Conservation (phyloP, 2,797 vertebrate species). For the Euthynnus affinis region DNA sequence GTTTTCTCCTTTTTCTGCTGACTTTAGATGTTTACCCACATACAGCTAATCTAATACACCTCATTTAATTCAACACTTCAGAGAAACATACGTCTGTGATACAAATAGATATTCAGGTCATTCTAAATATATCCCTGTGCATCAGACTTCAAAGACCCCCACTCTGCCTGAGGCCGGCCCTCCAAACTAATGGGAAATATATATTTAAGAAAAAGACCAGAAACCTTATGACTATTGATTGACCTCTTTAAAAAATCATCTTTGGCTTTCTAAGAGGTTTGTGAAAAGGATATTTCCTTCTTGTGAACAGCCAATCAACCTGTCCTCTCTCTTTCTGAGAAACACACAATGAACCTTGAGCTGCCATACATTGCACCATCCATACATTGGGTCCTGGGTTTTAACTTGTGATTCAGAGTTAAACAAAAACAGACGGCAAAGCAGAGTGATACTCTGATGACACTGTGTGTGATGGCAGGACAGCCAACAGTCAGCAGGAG, state of each 20-base stretch:
- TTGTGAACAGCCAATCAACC: neutral
- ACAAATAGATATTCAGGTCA: slow-evolving; percentile 56
- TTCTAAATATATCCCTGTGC: slow-evolving; percentile 55
- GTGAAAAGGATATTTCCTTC: slow-evolving; percentile 8
- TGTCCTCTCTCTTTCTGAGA: neutral
- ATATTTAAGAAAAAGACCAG: slow-evolving; percentile 2
- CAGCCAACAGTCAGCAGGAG: slow-evolving; percentile 21
- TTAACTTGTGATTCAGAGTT: slow-evolving; percentile 12
- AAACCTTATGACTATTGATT: slow-evolving; percentile 33
- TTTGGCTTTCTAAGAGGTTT: slow-evolving; percentile 5
- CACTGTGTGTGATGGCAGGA: neutral
- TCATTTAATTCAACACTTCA: slow-evolving; percentile 1
- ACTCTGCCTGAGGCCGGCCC: slow-evolving; percentile 12
- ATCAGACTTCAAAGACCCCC: slow-evolving; percentile 53
- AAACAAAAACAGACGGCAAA: slow-evolving; percentile 37
- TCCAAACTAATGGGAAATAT: slow-evolving; percentile 37
- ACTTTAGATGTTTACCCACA: neutral
- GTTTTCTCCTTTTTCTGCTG: neutral
- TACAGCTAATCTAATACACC: neutral
- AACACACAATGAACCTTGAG: slow-evolving; percentile 5
- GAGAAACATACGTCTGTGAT: slow-evolving; percentile 10
- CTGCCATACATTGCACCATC: neutral
- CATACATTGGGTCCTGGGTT: too few relatives aligned
- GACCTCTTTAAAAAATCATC: neutral
- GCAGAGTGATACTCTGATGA: neutral